Conservation (phyloP, 1,140 invertebrate genomes). For the Procambarus virginalis region DNA sequence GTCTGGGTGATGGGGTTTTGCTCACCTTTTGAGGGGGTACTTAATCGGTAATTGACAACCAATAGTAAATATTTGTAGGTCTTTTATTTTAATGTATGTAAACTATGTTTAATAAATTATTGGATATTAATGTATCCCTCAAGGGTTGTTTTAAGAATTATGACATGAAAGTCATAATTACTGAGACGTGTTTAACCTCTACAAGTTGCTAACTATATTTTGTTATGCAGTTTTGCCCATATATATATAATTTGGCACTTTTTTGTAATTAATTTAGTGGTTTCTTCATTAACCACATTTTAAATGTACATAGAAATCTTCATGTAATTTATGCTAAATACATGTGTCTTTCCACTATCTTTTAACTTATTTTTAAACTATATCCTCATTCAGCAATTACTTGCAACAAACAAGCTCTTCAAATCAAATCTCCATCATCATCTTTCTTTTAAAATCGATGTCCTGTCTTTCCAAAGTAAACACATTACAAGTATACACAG, state of each 20-base stretch:
- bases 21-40: constrained; percentile 5
- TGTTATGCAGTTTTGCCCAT: constrained; percentile 33
- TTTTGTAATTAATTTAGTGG: constrained; percentile 47
- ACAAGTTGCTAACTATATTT: constrained; percentile 25
- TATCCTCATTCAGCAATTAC: neutral
- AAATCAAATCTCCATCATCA: too few relatives aligned
- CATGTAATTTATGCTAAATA: constrained; percentile 65
- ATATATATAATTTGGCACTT: constrained; percentile 26
- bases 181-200: constrained; percentile 19
- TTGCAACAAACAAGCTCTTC: too few relatives aligned
- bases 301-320: constrained; percentile 60
- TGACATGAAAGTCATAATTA: neutral
- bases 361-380: neutral
- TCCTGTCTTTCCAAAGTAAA: too few relatives aligned
- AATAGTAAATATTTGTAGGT: constrained; percentile 16
- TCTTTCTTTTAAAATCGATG: too few relatives aligned
- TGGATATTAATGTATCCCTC: constrained; percentile 24
- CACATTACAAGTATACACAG: too few relatives aligned
- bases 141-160: neutral
- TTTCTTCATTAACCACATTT: constrained; percentile 14
- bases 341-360: constrained; percentile 57
- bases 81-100: constrained; percentile 9
- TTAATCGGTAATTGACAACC: constrained; percentile 1
- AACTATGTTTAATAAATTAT: constrained; percentile 4
- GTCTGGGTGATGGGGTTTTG: constrained; percentile 19